phyloP scores from a whole-genome alignment of 2,797 vertebrate species.

The Natrix natrix region DNA sequence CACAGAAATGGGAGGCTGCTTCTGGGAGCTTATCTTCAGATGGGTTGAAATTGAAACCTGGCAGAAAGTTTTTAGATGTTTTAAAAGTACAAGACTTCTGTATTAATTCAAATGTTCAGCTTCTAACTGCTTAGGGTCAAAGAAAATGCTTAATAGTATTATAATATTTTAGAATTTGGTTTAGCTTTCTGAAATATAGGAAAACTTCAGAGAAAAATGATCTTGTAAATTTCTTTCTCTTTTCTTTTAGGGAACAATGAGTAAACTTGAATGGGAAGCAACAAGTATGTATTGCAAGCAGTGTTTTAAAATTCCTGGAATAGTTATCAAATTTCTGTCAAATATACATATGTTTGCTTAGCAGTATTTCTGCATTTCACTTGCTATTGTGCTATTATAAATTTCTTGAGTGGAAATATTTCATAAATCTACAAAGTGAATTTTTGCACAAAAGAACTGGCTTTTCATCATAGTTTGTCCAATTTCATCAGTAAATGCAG shows the following conservation, averaged over 20 bases:
- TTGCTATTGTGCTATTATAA: not conserved
- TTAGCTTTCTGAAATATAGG: not conserved
- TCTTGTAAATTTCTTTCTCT: constrained; percentile 25
- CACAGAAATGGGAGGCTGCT: not conserved
- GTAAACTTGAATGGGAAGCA: constrained; percentile 95
- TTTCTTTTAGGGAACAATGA: constrained; percentile 84
- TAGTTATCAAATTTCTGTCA: not conserved
- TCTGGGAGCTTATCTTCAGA: not conserved
- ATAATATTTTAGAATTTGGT: not conserved
- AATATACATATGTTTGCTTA: not conserved
- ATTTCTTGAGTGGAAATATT: not conserved
- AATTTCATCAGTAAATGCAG: not conserved
- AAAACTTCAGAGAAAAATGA: not conserved
- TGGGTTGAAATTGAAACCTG: not conserved
- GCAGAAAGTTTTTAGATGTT: not conserved
- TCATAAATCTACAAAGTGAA: not conserved
- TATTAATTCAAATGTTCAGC: not conserved
- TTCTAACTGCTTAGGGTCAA: not conserved
- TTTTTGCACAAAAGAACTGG: not conserved
- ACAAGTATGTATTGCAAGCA: constrained; percentile 81
- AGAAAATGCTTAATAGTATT: not conserved
- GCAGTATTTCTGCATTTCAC: not conserved
- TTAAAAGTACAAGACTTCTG: not conserved
- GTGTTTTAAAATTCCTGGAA: not conserved
- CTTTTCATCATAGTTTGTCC: not conserved